Conservation (phyloP, 2,888 invertebrate species). For the Noctua comes region DNA sequence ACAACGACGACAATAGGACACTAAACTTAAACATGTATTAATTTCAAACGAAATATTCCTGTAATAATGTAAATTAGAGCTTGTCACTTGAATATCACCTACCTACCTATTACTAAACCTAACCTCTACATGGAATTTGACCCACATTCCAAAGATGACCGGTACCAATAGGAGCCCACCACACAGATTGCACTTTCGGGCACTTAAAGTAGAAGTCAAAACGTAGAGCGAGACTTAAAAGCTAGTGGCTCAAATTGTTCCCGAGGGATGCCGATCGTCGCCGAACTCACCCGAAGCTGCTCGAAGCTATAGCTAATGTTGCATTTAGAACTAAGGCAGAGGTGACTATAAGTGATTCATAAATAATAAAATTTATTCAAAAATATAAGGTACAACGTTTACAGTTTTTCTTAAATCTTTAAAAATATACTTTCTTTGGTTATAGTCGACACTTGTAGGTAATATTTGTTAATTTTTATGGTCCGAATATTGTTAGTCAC, state of each 20-base stretch:
- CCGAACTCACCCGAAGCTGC: slow-evolving; percentile 59
- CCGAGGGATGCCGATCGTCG: slow-evolving; percentile 67
- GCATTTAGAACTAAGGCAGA: slow-evolving; percentile 18
- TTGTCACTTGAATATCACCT: neutral
- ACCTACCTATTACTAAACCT: neutral
- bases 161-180: slow-evolving; percentile 65
- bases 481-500: neutral
- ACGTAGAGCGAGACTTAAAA: slow-evolving; percentile 79
- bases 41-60: neutral
- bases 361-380: too few species aligned
- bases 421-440: too few species aligned
- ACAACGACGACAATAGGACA: too few species aligned
- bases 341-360: neutral
- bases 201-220: slow-evolving; percentile 79
- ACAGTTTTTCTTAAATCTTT: too few species aligned
- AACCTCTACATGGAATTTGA: neutral
- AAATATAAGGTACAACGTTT: too few species aligned
- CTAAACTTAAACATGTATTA: too few species aligned
- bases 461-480: neutral
- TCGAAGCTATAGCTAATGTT: slow-evolving; percentile 31
- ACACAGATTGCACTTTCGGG: slow-evolving; percentile 78
- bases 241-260: slow-evolving; percentile 77
- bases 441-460: neutral
- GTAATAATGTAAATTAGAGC: too few species aligned
- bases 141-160: slow-evolving; percentile 10